Evolutionary conservation across 2,888 invertebrate species (phyloP), one percentile per base, ranked within the genome.

Genomic region (Gibbula magus): DNA sequence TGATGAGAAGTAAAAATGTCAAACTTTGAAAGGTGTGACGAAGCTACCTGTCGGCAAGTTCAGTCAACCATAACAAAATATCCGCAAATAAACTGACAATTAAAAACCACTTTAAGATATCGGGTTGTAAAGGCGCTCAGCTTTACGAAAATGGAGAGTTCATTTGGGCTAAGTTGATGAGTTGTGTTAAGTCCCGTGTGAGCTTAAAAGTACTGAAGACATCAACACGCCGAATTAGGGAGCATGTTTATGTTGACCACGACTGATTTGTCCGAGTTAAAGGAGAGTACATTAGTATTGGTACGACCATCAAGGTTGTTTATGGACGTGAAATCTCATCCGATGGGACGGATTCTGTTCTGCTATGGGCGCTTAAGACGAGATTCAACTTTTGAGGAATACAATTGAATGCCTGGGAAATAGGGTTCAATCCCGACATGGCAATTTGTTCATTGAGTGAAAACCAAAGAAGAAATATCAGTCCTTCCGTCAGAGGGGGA

Each of bases 361-460:
- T 25, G 61, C 61, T 61, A 61, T 32, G 61, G 61, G 61, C 61
- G 61, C 61, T 61, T 61, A 61, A 29, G 61, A 61, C 25, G 61
- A 61, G 61, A 61, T 61, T 61, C 61, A 16, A 61, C 56, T 56
- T 56, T 56, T 56, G 56, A n/a, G 20, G 56, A 56, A 13, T 61
- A 61, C 61, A 61, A 61, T 61, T 61, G 61, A 32, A 16, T 29
- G 61, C 32, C 29, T 61, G 61, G 61, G 61, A 61, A 61, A 61
- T 61, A 16, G 61, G 61, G 61, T 61, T 61, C 61, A 61, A 61
- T 61, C n/a, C 61, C 25, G 61, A 22, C 61, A 61, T 61, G 29
- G 61, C 61, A 61, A 61, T 61, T 61, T 61, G 61, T 61, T 32
- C 61, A 61, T 61, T 61, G 61, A 61, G 61, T 25, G 61, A 29